Evolutionary conservation across 2,113 vertebrate genomes (phyloP).

Genomic region (Chauna torquata): DNA sequence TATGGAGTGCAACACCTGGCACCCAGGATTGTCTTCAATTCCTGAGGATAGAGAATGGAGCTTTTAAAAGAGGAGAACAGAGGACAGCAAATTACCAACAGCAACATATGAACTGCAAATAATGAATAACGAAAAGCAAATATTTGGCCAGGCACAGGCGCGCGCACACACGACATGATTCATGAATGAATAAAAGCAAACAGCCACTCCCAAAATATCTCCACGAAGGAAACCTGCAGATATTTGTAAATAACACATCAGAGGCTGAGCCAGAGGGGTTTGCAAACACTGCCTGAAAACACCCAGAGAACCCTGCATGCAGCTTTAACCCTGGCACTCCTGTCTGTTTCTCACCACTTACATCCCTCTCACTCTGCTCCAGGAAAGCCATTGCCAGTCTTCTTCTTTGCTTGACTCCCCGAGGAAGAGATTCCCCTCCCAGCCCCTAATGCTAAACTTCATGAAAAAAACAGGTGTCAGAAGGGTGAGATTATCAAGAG

Average conservation of each 20-base stretch:
- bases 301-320: not conserved
- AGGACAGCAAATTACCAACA: not conserved
- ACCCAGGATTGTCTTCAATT: not conserved
- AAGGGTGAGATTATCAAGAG: not conserved
- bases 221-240: conserved; percentile 18
- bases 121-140: conserved; percentile 21
- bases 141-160: not conserved
- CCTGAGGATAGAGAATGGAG: not conserved
- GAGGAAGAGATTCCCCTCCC: not conserved
- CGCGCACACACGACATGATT: not conserved
- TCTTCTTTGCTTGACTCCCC: not conserved
- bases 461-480: not conserved
- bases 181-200: not conserved
- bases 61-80: not conserved
- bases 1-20: not conserved
- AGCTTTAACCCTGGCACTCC: not conserved
- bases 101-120: not conserved
- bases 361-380: not conserved
- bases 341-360: not conserved
- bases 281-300: not conserved
- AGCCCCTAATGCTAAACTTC: not conserved
- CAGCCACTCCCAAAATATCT: not conserved
- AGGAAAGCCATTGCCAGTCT: not conserved
- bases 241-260: not conserved
- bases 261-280: not conserved